phyloP scores from a whole-genome alignment of 2,797 vertebrate species.

The Poecilia velifera region DNA sequence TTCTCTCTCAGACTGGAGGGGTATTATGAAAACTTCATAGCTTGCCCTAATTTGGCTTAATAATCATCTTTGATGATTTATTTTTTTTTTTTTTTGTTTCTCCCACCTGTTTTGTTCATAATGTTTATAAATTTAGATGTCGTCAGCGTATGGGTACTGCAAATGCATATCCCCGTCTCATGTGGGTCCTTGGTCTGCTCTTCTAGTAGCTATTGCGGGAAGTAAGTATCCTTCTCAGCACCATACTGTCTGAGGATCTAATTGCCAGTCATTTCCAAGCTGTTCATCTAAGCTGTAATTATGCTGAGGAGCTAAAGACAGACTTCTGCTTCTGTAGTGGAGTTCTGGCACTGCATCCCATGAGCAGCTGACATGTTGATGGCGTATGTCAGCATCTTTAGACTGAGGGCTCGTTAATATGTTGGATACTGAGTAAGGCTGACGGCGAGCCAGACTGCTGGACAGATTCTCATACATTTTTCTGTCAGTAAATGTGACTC shows the following conservation, averaged over 20 bases:
- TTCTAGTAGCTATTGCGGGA: slow-evolving; percentile 38
- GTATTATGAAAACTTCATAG: slow-evolving; percentile 10
- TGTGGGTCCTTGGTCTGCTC: slow-evolving; percentile 58
- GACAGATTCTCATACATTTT: slow-evolving; percentile 16
- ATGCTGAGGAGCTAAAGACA: slow-evolving; percentile 65
- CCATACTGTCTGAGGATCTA: slow-evolving; percentile 70
- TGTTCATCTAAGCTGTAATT: slow-evolving; percentile 76
- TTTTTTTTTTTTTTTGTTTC: background rate
- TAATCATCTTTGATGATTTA: slow-evolving; percentile 15
- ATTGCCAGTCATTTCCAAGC: slow-evolving; percentile 77
- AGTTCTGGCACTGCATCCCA: slow-evolving; percentile 33
- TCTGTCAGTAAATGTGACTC: slow-evolving; percentile 25
- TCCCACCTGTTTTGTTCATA: slow-evolving; percentile 54
- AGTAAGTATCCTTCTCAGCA: slow-evolving; percentile 54
- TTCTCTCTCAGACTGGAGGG: slow-evolving; percentile 9
- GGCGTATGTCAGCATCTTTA: slow-evolving; percentile 5
- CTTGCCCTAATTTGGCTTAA: slow-evolving; percentile 24
- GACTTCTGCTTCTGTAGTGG: slow-evolving; percentile 50
- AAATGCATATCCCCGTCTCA: slow-evolving; percentile 31
- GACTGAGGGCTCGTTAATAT: slow-evolving; percentile 12
- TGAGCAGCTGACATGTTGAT: slow-evolving; percentile 30
- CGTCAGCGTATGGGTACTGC: slow-evolving; percentile 26
- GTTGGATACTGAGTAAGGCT: slow-evolving; percentile 9
- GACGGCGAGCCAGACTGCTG: slow-evolving; percentile 23
- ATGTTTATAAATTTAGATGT: slow-evolving; percentile 41